Percentiles rank a stretch among this genome's conserved stretches.
phyloP scores from a whole-genome alignment of 2,113 vertebrate genomes.

The Scalopus aquaticus region DNA sequence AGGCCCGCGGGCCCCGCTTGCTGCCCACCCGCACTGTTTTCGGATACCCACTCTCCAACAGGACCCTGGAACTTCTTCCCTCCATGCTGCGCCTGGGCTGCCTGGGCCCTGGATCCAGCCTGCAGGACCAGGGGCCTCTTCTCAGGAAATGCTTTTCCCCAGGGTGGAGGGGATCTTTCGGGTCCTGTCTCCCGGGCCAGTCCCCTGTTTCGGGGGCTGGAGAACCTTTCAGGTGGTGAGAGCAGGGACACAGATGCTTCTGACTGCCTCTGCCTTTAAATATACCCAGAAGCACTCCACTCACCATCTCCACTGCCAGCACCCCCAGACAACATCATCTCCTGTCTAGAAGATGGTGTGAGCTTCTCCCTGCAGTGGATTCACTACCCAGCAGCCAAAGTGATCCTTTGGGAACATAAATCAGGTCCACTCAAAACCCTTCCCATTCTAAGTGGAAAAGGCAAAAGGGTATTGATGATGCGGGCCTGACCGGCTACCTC shows the following conservation, averaged over 20 bases:
- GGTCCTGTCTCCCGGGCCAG: background rate
- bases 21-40: background rate
- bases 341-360: background rate
- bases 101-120: background rate
- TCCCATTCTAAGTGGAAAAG: background rate
- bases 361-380: background rate
- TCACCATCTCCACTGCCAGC: background rate
- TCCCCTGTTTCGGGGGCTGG: background rate
- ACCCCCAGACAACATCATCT: background rate
- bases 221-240: background rate
- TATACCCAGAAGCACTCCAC: background rate
- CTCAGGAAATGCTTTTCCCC: background rate
- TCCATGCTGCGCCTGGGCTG: background rate
- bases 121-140: background rate
- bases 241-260: background rate
- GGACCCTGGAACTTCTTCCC: background rate
- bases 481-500: background rate
- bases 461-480: fast-evolving
- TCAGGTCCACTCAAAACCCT: background rate
- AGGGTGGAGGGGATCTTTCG: background rate
- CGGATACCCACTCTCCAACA: background rate
- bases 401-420: background rate
- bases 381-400: background rate
- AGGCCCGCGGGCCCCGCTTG: too few relatives aligned
- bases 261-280: background rate